Base-by-base conservation (phyloP, 1,140 invertebrate genomes). In the Doryteuthis pealeii region DNA sequence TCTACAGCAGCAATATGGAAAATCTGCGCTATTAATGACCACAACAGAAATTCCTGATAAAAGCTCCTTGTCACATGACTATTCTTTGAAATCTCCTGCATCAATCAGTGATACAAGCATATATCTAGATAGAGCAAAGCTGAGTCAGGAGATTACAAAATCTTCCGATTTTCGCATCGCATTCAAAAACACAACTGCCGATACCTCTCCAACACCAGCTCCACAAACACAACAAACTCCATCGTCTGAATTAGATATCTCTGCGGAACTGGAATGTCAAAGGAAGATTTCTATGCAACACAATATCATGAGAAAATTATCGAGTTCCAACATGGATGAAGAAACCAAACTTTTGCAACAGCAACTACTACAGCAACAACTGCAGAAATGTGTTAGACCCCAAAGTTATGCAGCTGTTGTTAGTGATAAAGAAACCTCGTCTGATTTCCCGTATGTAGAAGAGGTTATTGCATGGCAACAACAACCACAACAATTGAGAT, bases 131-230 rank as follows among this genome's bases (percentile, higher is more conserved):
- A 22, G 22, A 62, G 18, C 54, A 14, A 62, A 28, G 54, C 26
- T 62, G 22, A 62, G 26, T 28, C 54, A 62, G 26, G 54, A 62
- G 26, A 62, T n/a, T n/a, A n/a, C 54, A 62, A 62, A 62, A 62
- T 62, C 54, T 62, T n/a, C 54, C 2, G 54, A 62, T 62, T 62
- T 62, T 62, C 54, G 26, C 26, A 62, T 62, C 54, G 18, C 18
- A 62, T 62, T 62, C 26, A 40, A 3, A 40, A 40, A 40, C 35
- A 10, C 35, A 40, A 10, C 35, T 40, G 10, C 3, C 35, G 54
- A 62, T 62, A 62, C 22, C 18, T 22, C 54, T 62, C 22, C 18
- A 28, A 62, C 18, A 62, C 18, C 54, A 62, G 22, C 18, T 28
- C 26, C 54, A 12, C 22, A 2, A 62, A 14, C 26, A n/a, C 54